Conservation (phyloP, 2,113 vertebrate genomes). For the Dunckerocampus dactyliophorus region DNA sequence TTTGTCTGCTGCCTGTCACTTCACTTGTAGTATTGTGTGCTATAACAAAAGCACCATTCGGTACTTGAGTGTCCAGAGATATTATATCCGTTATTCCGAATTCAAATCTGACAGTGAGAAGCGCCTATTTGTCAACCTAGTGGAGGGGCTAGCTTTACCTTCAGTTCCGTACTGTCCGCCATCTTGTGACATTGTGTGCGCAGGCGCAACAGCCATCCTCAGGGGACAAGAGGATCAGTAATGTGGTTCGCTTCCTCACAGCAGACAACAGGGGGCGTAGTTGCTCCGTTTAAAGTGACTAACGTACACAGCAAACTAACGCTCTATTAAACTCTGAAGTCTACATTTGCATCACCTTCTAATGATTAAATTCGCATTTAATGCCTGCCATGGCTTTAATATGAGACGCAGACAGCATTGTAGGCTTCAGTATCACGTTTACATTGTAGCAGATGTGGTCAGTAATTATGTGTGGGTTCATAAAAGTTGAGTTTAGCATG, state of each 20-base stretch:
- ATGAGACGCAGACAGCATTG: too few species aligned
- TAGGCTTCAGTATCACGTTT: too few species aligned
- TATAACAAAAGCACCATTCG: background rate
- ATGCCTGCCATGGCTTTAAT: too few species aligned
- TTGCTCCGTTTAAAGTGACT: background rate
- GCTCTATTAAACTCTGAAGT: too few species aligned
- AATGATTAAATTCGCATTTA: too few species aligned
- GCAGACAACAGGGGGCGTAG: conserved; percentile 46
- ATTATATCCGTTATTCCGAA: background rate
- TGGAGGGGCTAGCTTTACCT: conserved; percentile 88
- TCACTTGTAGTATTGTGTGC: conserved; percentile 1
- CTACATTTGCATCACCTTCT: too few species aligned
- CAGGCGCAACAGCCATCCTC: conserved; percentile 83
- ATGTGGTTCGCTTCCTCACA: background rate
- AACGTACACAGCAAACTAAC: background rate
- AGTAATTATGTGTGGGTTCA: too few species aligned
- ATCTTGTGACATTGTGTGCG: conserved; percentile 90
- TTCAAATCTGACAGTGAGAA: conserved; percentile 14
- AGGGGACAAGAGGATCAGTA: conserved; percentile 58
- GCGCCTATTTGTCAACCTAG: conserved; percentile 75
- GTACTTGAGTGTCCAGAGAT: conserved; percentile 7
- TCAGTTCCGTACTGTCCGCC: conserved; percentile 99
- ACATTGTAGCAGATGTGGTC: too few species aligned
- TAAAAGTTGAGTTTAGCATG: background rate
- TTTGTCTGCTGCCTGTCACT: conserved; percentile 15